Conservation (phyloP, 2,888 invertebrate genomes). For the Melanostoma mellinum region DNA sequence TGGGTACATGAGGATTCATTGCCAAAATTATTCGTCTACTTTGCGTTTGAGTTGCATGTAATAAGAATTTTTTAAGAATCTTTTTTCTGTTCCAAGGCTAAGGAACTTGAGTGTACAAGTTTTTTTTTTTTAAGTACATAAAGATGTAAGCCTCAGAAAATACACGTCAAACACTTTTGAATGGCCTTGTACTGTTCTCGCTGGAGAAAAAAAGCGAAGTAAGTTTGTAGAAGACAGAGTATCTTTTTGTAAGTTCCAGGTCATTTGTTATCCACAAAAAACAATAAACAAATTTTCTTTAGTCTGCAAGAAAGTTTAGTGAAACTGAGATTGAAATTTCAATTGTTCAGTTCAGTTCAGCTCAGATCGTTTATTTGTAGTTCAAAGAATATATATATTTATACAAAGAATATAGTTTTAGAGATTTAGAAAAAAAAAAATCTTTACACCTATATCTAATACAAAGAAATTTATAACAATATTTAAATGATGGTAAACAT, state of each 20-base stretch:
- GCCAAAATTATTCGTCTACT: slow-evolving; percentile 1
- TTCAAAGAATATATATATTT: no score
- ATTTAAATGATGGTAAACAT: no score
- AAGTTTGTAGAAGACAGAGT: slow-evolving; percentile 16
- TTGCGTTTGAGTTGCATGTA: background rate
- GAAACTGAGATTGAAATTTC: no score
- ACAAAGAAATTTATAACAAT: no score
- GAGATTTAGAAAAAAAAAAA: no score
- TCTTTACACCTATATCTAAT: no score
- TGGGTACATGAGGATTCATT: background rate
- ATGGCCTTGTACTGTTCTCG: slow-evolving; percentile 10
- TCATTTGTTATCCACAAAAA: background rate
- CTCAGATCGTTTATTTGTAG: no score
- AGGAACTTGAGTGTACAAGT: slow-evolving; percentile 29
- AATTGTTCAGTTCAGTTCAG: no score
- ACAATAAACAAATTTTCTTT: background rate
- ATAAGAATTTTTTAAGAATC: slow-evolving; percentile 3
- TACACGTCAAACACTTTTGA: slow-evolving; percentile 26
- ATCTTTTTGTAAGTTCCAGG: background rate
- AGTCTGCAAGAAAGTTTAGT: no score
- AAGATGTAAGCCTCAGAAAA: slow-evolving; percentile 34
- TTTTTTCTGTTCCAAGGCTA: slow-evolving; percentile 41
- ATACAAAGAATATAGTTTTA: no score
- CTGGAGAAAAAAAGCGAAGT: slow-evolving; percentile 16
- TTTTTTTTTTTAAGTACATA: slow-evolving; percentile 34